Evolutionary conservation across 2,888 invertebrate species (phyloP).

Genomic region (Drosophila mimetica): DNA sequence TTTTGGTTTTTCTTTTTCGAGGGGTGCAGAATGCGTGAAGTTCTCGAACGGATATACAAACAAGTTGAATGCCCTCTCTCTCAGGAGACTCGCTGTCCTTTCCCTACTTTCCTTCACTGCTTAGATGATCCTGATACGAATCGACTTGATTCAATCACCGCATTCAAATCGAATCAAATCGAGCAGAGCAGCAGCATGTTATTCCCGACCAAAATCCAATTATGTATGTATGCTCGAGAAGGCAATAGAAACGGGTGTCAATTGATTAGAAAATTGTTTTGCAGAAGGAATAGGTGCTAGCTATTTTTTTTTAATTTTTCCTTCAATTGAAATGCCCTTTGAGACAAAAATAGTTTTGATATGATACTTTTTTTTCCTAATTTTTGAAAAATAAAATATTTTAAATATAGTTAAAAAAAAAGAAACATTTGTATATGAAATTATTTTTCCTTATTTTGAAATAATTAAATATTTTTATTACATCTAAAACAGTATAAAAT

Average conservation of each 20-base stretch:
- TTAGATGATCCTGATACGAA: slow-evolving; percentile 23
- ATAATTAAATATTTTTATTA: too few species aligned
- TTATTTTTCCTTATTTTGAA: too few species aligned
- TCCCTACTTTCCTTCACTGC: background rate
- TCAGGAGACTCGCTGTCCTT: background rate
- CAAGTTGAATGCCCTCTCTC: slow-evolving; percentile 21
- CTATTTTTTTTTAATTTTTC: too few species aligned
- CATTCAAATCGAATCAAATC: slow-evolving; percentile 20
- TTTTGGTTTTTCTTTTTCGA: background rate
- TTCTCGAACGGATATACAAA: slow-evolving; percentile 22
- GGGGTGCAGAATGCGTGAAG: slow-evolving; percentile 2
- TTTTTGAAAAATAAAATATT: too few species aligned
- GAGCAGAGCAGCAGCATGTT: background rate
- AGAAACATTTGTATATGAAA: too few species aligned
- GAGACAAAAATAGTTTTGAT: too few species aligned
- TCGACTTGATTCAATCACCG: slow-evolving; percentile 15
- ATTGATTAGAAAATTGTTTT: background rate
- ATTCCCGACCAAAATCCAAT: slow-evolving; percentile 14
- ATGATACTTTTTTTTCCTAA: too few species aligned
- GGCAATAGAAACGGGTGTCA: background rate
- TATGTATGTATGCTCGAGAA: background rate
- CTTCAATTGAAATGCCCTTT: too few species aligned
- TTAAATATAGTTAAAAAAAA: too few species aligned
- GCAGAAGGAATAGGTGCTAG: background rate
- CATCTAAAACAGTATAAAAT: too few species aligned